phyloP scores from a whole-genome alignment of 2,113 vertebrate genomes.

The Charadrius vociferus region DNA sequence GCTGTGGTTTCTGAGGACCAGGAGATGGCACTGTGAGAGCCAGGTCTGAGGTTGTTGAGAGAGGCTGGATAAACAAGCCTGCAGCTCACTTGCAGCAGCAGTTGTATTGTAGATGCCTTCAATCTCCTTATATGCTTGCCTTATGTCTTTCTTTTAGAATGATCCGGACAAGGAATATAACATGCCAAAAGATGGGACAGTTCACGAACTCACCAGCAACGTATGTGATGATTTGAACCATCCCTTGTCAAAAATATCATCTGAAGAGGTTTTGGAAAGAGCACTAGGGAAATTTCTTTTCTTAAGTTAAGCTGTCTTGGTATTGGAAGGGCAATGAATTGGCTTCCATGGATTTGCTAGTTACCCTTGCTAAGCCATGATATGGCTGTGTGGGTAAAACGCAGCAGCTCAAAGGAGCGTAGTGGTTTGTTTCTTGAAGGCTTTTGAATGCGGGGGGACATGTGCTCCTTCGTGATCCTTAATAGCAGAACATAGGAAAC shows the following conservation, averaged over 20 bases:
- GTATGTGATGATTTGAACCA: conserved; percentile 75
- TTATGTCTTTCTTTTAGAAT: conserved; percentile 75
- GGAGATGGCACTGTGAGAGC: conserved; percentile 26
- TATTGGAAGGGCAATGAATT: not conserved
- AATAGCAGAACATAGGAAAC: not conserved
- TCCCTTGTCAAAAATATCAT: not conserved
- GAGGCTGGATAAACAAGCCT: not conserved
- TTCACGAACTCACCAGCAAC: conserved; percentile 96
- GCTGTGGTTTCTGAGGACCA: not conserved
- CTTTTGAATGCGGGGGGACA: not conserved
- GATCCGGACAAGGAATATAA: conserved; percentile 98
- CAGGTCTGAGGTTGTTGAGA: not conserved
- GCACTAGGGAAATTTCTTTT: not conserved
- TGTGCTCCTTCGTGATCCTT: not conserved
- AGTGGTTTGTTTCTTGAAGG: not conserved
- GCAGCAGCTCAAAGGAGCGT: not conserved
- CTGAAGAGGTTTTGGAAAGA: not conserved
- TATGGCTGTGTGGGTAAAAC: not conserved
- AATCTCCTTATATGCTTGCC: not conserved
- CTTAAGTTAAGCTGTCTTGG: not conserved
- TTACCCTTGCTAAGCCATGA: not conserved
- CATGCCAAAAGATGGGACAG: conserved; percentile 98
- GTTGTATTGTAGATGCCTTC: not conserved
- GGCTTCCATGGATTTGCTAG: not conserved
- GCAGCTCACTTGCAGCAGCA: not conserved